A percentile compares a stretch with the other conserved stretches of the same genome.
Evolutionary conservation across 2,888 invertebrate genomes (phyloP).

Genomic region (Ectemnius continuus): DNA sequence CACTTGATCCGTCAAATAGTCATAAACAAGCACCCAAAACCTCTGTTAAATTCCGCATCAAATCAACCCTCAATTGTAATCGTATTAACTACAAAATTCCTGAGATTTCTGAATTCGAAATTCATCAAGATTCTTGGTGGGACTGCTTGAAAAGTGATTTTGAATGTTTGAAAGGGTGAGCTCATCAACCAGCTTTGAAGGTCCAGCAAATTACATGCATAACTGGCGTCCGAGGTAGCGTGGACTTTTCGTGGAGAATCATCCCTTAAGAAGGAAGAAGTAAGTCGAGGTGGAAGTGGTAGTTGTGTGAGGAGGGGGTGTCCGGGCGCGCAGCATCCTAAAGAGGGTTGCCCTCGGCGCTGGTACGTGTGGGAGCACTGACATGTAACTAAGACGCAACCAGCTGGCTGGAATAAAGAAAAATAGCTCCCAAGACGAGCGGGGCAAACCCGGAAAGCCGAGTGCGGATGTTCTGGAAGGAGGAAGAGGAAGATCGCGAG

Average conservation of each 20-base stretch:
- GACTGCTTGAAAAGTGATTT: too few relatives aligned
- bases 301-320: slow-evolving; percentile 20
- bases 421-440: slow-evolving; percentile 46
- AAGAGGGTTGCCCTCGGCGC: slow-evolving; percentile 34
- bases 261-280: background rate
- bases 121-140: too few relatives aligned
- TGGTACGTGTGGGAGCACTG: slow-evolving; percentile 52
- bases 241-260: slow-evolving; percentile 26
- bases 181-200: too few relatives aligned
- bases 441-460: slow-evolving; percentile 1
- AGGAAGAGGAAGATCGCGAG: background rate
- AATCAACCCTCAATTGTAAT: too few relatives aligned
- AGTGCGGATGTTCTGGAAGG: slow-evolving; percentile 10
- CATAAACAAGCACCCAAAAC: too few relatives aligned
- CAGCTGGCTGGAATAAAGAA: slow-evolving; percentile 43
- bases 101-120: too few relatives aligned
- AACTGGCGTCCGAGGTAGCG: slow-evolving; percentile 25
- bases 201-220: slow-evolving; percentile 17
- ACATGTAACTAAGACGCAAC: slow-evolving; percentile 63
- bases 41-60: too few relatives aligned
- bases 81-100: too few relatives aligned
- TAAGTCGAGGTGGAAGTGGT: background rate
- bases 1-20: too few relatives aligned
- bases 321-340: slow-evolving; percentile 21
- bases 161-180: too few relatives aligned